A percentile compares a stretch with the other conserved stretches of the same genome.
phyloP scores from a whole-genome alignment of 2,113 vertebrate species.

The Prionailurus viverrinus region DNA sequence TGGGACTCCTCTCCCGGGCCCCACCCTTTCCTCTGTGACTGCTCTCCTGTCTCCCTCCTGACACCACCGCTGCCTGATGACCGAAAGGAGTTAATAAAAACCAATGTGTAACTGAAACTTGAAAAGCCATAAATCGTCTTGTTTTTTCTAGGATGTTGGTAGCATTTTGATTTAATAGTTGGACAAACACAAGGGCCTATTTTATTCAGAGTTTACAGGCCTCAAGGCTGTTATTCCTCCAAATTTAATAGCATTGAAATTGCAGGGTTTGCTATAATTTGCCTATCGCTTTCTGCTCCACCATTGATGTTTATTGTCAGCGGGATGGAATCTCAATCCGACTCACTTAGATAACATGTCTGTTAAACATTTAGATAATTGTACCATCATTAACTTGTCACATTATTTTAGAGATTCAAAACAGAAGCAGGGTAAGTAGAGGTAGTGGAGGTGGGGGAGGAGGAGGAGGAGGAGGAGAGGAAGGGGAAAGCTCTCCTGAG shows the following conservation, averaged over 20 bases:
- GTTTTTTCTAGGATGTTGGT: conserved; percentile 88
- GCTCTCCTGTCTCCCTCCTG: not conserved
- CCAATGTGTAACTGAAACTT: conserved; percentile 84
- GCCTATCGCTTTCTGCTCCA: conserved; percentile 89
- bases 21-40: not conserved
- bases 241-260: conserved; percentile 93
- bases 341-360: conserved; percentile 95
- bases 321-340: conserved; percentile 95
- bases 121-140: conserved; percentile 86
- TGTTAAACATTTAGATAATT: conserved; percentile 99
- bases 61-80: not conserved
- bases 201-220: conserved; percentile 92
- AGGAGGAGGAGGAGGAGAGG: not conserved
- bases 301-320: conserved; percentile 93
- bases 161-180: conserved; percentile 92
- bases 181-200: conserved; percentile 93
- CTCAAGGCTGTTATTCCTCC: conserved; percentile 91
- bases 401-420: conserved; percentile 96
- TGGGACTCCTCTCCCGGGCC: not conserved
- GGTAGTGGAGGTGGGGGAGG: conserved; percentile 65
- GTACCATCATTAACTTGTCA: conserved; percentile 99
- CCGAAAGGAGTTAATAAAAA: conserved; percentile 83
- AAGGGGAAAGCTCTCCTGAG: not conserved
- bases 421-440: conserved; percentile 87
- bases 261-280: conserved; percentile 91